These are phyloP conservation scores for Scaptodrosophila latifasciaeformis DNA, from an alignment of 2,888 invertebrate species.

Conservation along the genomic window DNA sequence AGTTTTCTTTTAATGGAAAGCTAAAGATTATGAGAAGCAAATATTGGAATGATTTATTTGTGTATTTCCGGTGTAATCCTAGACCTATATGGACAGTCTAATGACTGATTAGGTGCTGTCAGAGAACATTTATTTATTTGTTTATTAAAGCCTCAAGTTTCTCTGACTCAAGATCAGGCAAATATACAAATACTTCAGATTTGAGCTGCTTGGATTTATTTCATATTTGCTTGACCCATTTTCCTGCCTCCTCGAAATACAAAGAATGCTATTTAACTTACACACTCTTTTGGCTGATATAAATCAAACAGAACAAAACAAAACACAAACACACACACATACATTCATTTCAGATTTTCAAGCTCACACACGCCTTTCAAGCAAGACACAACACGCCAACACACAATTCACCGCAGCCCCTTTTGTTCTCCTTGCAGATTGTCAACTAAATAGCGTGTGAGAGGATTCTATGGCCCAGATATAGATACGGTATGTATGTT, in stretches of 20 bases:
- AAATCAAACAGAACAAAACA: constrained; percentile 49
- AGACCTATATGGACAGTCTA: too few relatives aligned
- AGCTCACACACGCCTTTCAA: too few relatives aligned
- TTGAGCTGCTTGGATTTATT: constrained; percentile 25
- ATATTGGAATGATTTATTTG: too few relatives aligned
- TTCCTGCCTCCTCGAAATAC: constrained; percentile 5
- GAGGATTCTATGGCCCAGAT: constrained; percentile 40
- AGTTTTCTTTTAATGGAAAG: too few relatives aligned
- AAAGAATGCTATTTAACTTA: constrained; percentile 34
- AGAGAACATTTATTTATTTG: too few relatives aligned
- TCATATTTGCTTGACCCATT: constrained; percentile 47
- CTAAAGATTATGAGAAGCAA: too few relatives aligned
- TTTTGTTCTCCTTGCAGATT: constrained; percentile 35
- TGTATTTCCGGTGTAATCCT: too few relatives aligned
- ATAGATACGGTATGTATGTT: not conserved
- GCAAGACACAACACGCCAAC: constrained; percentile 4
- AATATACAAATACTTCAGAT: too few relatives aligned
- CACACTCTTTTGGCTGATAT: constrained; percentile 39
- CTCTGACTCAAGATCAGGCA: too few relatives aligned
- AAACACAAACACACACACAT: constrained; percentile 19
- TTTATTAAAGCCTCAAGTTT: too few relatives aligned
- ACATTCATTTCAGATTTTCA: not conserved
- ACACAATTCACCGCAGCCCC: constrained; percentile 8
- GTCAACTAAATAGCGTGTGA: constrained; percentile 61
- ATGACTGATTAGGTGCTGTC: too few relatives aligned